Percentiles rank a stretch among this genome's conserved stretches.
Evolutionary conservation across 2,888 invertebrate species (phyloP).

Genomic region (Drosophila nr. fundita): DNA sequence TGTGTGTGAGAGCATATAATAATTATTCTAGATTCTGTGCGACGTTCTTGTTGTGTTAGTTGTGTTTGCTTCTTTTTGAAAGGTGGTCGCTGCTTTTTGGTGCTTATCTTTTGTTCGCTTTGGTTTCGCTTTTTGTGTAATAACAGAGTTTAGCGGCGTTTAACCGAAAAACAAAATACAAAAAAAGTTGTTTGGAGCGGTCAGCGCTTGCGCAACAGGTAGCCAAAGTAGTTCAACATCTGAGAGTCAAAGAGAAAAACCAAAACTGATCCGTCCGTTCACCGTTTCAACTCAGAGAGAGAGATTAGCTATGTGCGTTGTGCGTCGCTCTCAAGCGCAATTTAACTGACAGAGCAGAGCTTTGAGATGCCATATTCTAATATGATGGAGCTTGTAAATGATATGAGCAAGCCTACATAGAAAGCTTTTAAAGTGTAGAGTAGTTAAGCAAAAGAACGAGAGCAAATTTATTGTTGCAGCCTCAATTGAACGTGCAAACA

Average conservation of each 20-base stretch:
- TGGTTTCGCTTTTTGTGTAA: slow-evolving; percentile 36
- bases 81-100: slow-evolving; percentile 55
- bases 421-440: slow-evolving; percentile 4
- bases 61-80: slow-evolving; percentile 40
- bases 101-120: slow-evolving; percentile 29
- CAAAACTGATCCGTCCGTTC: slow-evolving; percentile 25
- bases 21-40: slow-evolving; percentile 71
- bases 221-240: slow-evolving; percentile 23
- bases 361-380: slow-evolving; percentile 22
- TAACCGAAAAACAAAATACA: slow-evolving; percentile 26
- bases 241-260: slow-evolving; percentile 20
- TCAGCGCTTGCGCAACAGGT: slow-evolving; percentile 44
- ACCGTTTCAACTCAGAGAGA: slow-evolving; percentile 24
- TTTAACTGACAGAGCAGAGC: slow-evolving; percentile 30
- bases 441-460: background rate
- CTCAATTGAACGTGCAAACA: background rate
- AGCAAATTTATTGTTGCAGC: background rate
- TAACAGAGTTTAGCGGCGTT: slow-evolving; percentile 63
- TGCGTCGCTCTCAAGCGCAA: slow-evolving; percentile 18
- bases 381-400: slow-evolving; percentile 17
- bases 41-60: slow-evolving; percentile 18
- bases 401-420: slow-evolving; percentile 2
- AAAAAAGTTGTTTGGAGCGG: slow-evolving; percentile 24
- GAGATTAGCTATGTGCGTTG: slow-evolving; percentile 3
- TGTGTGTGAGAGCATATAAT: slow-evolving; percentile 62